Conservation (phyloP, 1,140 invertebrate genomes). For the Pemphigus obesinymphae region DNA sequence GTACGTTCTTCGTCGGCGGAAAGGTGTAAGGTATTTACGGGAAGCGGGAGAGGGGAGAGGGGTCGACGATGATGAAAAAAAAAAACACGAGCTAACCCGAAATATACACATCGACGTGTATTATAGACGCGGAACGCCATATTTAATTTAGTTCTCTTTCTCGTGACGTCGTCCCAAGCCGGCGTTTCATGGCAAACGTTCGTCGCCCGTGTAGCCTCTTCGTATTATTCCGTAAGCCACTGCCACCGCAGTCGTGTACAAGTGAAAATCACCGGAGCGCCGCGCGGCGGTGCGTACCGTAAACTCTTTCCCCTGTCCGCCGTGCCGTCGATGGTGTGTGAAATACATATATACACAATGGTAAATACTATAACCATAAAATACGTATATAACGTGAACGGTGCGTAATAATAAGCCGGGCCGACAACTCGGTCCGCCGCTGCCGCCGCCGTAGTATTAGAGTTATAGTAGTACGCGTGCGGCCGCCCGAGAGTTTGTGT, state of each 20-base stretch:
- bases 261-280: conserved; percentile 34
- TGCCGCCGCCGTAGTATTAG: background rate
- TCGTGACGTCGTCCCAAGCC: background rate
- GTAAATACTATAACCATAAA: background rate
- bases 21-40: background rate
- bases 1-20: background rate
- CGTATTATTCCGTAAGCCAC: background rate
- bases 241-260: background rate
- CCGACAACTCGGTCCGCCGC: background rate
- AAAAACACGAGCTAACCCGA: background rate
- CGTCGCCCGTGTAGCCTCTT: background rate
- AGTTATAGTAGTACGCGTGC: background rate
- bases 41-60: background rate
- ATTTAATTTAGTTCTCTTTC: conserved; percentile 16
- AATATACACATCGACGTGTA: background rate
- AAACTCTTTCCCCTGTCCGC: conserved; percentile 20
- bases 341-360: background rate
- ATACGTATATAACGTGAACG: background rate
- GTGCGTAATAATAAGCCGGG: background rate
- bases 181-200: background rate
- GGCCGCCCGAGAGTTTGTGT: conserved; percentile 7
- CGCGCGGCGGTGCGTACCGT: conserved; percentile 19
- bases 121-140: conserved; percentile 7
- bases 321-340: background rate
- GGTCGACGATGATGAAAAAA: background rate